A percentile compares a stretch with the other conserved stretches of the same genome.
Evolutionary conservation across 53 echinoderm and acorn worm genomes (phyloP).

Genomic region (Actinopyga echinites): DNA sequence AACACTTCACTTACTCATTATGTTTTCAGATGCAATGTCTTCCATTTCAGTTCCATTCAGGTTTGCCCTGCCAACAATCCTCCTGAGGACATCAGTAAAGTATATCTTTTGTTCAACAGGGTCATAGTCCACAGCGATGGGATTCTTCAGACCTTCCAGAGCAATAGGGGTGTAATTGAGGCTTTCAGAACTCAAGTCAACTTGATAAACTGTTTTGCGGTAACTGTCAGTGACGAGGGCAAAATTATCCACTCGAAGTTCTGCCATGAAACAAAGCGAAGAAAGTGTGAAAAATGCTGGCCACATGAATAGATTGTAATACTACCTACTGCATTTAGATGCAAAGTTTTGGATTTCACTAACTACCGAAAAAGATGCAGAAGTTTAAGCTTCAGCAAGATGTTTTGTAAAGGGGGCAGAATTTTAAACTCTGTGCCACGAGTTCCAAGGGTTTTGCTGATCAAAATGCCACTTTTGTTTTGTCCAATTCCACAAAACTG

Average conservation of each 20-base stretch:
- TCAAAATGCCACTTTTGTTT: too few relatives aligned
- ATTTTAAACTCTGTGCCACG: too few relatives aligned
- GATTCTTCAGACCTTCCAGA: conserved; percentile 62
- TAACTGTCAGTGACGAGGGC: conserved; percentile 77
- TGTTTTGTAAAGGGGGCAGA: too few relatives aligned
- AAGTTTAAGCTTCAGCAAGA: too few relatives aligned
- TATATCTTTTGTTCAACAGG: conserved; percentile 71
- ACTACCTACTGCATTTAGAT: background rate
- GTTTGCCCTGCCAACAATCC: conserved; percentile 59
- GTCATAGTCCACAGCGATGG: conserved; percentile 82
- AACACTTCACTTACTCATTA: background rate
- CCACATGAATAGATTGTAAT: too few relatives aligned
- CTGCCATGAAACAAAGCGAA: conserved; percentile 53
- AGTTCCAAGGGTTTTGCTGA: too few relatives aligned
- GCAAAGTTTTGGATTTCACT: background rate
- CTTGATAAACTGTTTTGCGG: conserved; percentile 78
- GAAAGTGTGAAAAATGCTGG: background rate
- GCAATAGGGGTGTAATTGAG: conserved; percentile 57
- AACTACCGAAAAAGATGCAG: background rate
- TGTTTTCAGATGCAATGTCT: conserved; percentile 13
- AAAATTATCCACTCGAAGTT: conserved; percentile 70
- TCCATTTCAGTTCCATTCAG: conserved; percentile 55
- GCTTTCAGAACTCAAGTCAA: conserved; percentile 51
- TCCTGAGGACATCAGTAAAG: conserved; percentile 81
- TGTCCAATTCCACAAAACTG: too few relatives aligned